Evolutionary conservation across 2,113 vertebrate species (phyloP).

Genomic region (Pao palembangensis): DNA sequence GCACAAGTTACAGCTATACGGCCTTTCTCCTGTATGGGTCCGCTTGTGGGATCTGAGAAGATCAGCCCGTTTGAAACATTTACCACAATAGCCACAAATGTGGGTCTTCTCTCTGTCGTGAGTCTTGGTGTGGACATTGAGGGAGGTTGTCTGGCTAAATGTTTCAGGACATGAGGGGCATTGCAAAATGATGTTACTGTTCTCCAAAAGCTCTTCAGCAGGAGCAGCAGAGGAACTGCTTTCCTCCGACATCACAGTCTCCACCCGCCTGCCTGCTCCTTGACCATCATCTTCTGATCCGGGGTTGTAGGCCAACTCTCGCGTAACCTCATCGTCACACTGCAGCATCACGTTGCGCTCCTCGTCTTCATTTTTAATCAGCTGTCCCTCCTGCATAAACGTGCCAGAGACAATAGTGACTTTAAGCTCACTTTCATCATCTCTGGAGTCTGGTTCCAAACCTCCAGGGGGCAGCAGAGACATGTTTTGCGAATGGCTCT

Average conservation of each 20-base stretch:
- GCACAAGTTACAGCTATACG: constrained; percentile 67
- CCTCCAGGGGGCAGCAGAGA: constrained; percentile 15
- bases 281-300: constrained; percentile 7
- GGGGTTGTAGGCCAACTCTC: constrained; percentile 6
- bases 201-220: not conserved
- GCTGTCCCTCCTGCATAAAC: constrained; percentile 31
- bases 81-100: constrained; percentile 66
- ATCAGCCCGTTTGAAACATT: constrained; percentile 65
- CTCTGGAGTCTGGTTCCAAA: constrained; percentile 16
- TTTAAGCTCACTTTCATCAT: constrained; percentile 33
- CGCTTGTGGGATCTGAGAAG: constrained; percentile 69
- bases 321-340: constrained; percentile 6
- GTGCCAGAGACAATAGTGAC: constrained; percentile 53
- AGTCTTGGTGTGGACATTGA: constrained; percentile 65
- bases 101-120: constrained; percentile 60
- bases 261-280: not conserved
- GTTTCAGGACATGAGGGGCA: constrained; percentile 67
- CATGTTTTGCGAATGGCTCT: constrained; percentile 18
- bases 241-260: not conserved
- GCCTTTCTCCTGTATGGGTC: constrained; percentile 71
- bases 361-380: constrained; percentile 43
- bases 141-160: constrained; percentile 49
- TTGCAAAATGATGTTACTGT: constrained; percentile 8
- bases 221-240: not conserved
- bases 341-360: constrained; percentile 14